Evolutionary conservation across 2,888 invertebrate genomes (phyloP).

Genomic region (Leptodirus hochenwartii): DNA sequence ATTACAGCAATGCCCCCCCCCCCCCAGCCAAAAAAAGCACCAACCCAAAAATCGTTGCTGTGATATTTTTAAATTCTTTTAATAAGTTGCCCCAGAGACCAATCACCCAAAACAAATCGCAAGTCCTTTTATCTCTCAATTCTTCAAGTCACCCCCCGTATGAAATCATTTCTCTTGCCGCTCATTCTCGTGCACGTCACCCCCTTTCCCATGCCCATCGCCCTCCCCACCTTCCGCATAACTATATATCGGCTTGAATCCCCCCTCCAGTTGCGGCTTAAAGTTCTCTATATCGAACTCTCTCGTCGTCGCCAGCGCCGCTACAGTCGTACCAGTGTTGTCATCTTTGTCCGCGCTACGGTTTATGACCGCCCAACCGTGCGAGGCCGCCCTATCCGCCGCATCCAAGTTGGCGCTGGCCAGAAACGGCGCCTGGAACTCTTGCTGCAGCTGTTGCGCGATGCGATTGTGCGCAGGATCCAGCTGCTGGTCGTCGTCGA

Average conservation of each 20-base stretch:
- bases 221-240: slow-evolving; percentile 15
- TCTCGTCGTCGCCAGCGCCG: slow-evolving; percentile 24
- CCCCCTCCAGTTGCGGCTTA: slow-evolving; percentile 47
- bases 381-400: slow-evolving; percentile 28
- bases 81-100: too few relatives aligned
- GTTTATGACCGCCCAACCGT: slow-evolving; percentile 40
- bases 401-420: slow-evolving; percentile 35
- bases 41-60: too few relatives aligned
- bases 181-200: slow-evolving; percentile 6
- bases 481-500: slow-evolving; percentile 11
- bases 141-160: too few relatives aligned
- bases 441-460: slow-evolving; percentile 27
- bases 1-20: too few relatives aligned
- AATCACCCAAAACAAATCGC: too few relatives aligned
- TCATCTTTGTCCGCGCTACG: slow-evolving; percentile 17
- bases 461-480: slow-evolving; percentile 8
- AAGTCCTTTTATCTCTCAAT: too few relatives aligned
- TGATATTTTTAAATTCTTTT: too few relatives aligned
- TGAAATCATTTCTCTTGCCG: too few relatives aligned
- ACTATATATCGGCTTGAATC: slow-evolving; percentile 48
- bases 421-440: slow-evolving; percentile 50
- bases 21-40: too few relatives aligned
- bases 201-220: too few relatives aligned
- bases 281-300: slow-evolving; percentile 46
- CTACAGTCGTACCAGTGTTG: slow-evolving; percentile 19